Conservation (phyloP, 2,797 vertebrate species). For the Sebastes umbrosus region DNA sequence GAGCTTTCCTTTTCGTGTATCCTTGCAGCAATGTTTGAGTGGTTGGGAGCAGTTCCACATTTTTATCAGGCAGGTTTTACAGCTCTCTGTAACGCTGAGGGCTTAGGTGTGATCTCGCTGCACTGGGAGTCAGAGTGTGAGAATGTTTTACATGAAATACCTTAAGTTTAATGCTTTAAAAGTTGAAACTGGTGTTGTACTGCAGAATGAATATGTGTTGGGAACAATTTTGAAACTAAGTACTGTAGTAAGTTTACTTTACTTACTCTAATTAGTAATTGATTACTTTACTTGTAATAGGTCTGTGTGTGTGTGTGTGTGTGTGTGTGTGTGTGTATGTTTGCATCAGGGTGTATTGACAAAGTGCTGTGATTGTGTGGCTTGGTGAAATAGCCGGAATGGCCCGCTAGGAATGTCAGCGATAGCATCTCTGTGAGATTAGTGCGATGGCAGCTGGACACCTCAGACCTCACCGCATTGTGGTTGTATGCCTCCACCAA, state of each 20-base stretch:
- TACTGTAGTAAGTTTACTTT: neutral
- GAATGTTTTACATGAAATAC: neutral
- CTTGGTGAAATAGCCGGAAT: constrained; percentile 28
- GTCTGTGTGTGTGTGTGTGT: neutral
- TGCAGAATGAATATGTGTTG: neutral
- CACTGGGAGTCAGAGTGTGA: neutral
- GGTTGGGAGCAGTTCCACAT: neutral
- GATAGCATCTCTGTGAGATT: constrained; percentile 59
- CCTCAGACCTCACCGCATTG: neutral
- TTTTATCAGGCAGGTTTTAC: constrained; percentile 14
- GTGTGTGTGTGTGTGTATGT: neutral
- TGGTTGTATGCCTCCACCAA: neutral
- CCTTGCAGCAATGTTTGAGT: neutral
- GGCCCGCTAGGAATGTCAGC: constrained; percentile 49
- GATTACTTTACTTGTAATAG: neutral
- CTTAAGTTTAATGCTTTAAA: neutral
- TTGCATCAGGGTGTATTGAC: constrained; percentile 10
- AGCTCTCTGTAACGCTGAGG: neutral
- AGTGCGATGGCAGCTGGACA: constrained; percentile 42
- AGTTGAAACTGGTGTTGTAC: neutral
- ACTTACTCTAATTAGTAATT: neutral
- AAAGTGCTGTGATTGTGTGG: constrained; percentile 50
- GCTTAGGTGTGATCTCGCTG: constrained; percentile 17
- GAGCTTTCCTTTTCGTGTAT: neutral
- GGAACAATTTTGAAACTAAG: neutral